Evolutionary conservation across 2,797 vertebrate genomes (phyloP).

Genomic region (Phoxinus dragarum): DNA sequence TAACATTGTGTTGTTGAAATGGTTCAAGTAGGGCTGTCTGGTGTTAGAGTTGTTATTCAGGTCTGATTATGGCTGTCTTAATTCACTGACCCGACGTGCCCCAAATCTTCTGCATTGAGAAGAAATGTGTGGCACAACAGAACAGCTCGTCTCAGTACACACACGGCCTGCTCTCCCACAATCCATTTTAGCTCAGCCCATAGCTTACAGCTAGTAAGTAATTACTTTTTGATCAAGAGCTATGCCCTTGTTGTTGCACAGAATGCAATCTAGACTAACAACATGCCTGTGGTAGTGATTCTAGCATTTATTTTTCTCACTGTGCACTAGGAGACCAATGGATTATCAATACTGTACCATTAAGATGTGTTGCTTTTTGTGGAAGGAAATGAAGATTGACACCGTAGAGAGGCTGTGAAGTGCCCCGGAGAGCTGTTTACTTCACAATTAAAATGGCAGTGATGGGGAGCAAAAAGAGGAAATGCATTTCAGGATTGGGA

Average conservation of each 20-base stretch:
- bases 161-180: constrained; percentile 72
- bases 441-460: constrained; percentile 37
- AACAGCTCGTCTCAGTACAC: constrained; percentile 45
- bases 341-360: constrained; percentile 59
- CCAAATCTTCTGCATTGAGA: constrained; percentile 73
- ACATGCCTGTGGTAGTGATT: constrained; percentile 50
- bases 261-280: constrained; percentile 60
- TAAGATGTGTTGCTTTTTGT: constrained; percentile 43
- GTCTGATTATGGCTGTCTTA: constrained; percentile 34
- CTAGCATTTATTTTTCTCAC: constrained; percentile 64
- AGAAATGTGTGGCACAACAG: constrained; percentile 68
- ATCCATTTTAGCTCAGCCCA: constrained; percentile 66
- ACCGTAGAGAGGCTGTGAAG: background rate
- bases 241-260: constrained; percentile 66
- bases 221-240: constrained; percentile 75
- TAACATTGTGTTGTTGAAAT: background rate
- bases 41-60: background rate
- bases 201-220: constrained; percentile 67
- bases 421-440: constrained; percentile 24
- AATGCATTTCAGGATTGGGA: constrained; percentile 17
- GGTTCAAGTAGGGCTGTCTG: background rate
- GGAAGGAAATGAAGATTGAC: constrained; percentile 41
- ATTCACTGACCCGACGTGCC: constrained; percentile 27
- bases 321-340: constrained; percentile 52
- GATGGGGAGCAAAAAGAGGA: constrained; percentile 1